A percentile compares a stretch with the other conserved stretches of the same genome.
These are phyloP conservation scores for Phytoseiulus persimilis DNA, from an alignment of 2,888 invertebrate species.

Conservation along the genomic window DNA sequence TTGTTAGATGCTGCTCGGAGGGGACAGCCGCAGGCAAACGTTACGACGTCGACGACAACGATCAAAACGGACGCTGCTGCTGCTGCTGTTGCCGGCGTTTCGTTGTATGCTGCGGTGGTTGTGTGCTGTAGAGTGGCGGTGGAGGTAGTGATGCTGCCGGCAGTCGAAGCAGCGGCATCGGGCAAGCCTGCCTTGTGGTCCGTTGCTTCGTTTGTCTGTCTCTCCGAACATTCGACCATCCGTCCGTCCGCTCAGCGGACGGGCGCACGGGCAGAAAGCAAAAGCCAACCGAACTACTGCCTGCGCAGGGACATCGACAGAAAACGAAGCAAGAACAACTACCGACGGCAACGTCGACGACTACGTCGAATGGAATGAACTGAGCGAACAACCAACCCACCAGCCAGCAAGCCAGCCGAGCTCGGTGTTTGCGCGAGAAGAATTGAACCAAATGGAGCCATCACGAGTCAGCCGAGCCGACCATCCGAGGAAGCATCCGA, in stretches of 20 bases:
- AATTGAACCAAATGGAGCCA: constrained; percentile 5
- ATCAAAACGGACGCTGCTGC: background rate
- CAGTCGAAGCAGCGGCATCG: background rate
- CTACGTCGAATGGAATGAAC: background rate
- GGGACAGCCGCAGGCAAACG: background rate
- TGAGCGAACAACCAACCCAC: background rate
- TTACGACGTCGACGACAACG: background rate
- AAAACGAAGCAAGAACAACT: background rate
- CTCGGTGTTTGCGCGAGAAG: constrained; percentile 5
- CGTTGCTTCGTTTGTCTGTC: background rate
- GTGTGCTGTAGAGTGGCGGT: background rate
- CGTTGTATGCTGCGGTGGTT: background rate
- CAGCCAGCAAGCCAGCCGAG: background rate
- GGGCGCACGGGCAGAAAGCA: background rate
- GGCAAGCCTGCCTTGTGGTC: background rate
- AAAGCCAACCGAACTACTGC: background rate
- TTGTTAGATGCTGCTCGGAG: background rate
- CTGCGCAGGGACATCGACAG: background rate
- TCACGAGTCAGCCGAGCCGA: background rate
- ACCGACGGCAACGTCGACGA: background rate
- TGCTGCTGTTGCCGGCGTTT: no score
- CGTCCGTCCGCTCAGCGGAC: background rate
- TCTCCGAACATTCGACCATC: background rate
- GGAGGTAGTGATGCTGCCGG: background rate
- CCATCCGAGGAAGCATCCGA: background rate